Conservation (phyloP, 1,140 invertebrate genomes). For the Diabrotica undecimpunctata region DNA sequence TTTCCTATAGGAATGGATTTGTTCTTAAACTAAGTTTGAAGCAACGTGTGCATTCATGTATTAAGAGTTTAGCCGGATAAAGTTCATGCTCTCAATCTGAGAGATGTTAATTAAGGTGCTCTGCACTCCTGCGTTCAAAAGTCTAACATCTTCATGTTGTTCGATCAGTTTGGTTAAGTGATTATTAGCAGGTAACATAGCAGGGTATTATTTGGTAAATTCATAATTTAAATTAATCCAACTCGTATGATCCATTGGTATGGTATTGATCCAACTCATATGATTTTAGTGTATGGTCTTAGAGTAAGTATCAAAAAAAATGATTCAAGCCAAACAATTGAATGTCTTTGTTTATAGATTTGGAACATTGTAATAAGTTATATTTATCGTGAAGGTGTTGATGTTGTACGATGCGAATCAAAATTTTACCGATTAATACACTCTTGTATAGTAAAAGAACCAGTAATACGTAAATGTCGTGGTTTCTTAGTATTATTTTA, state of each 20-base stretch:
- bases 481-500: slow-evolving; percentile 17
- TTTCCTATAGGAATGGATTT: too few species aligned
- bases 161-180: slow-evolving; percentile 31
- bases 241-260: slow-evolving; percentile 30
- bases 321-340: too few species aligned
- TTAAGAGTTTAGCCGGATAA: slow-evolving; percentile 7
- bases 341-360: too few species aligned
- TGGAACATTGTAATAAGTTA: too few species aligned
- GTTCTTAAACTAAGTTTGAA: too few species aligned
- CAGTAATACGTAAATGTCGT: too few species aligned
- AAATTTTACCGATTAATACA: too few species aligned
- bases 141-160: slow-evolving; percentile 24
- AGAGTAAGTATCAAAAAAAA: slow-evolving; percentile 13
- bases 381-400: too few species aligned
- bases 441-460: too few species aligned
- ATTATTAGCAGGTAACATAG: slow-evolving; percentile 36
- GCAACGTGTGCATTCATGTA: too few species aligned
- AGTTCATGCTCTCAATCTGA: slow-evolving; percentile 26
- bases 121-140: slow-evolving; percentile 33
- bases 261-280: slow-evolving; percentile 15
- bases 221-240: slow-evolving; percentile 25
- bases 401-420: too few species aligned
- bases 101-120: slow-evolving; percentile 18
- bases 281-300: slow-evolving; percentile 13
- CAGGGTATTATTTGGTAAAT: slow-evolving; percentile 33